These are phyloP conservation scores for Chaetura pelagica DNA, from an alignment of 2,113 vertebrate species.

Conservation along the genomic window DNA sequence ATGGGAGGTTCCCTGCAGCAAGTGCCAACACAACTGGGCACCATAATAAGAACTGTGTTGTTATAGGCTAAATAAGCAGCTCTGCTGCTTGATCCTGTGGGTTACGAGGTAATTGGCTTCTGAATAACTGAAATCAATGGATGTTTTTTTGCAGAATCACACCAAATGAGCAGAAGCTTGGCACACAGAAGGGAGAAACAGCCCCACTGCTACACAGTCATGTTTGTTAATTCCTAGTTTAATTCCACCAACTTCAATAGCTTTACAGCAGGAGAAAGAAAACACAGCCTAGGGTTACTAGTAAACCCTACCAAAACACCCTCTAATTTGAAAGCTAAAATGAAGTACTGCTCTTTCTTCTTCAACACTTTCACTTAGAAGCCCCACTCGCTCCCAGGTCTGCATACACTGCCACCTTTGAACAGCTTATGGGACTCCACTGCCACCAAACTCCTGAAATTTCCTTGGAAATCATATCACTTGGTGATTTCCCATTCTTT, in stretches of 20 bases:
- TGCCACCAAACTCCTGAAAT: background rate
- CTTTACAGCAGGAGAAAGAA: background rate
- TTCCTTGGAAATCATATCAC: background rate
- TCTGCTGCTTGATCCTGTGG: slow-evolving; percentile 12
- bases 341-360: background rate
- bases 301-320: background rate
- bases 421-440: background rate
- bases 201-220: background rate
- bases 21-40: background rate
- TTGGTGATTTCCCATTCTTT: background rate
- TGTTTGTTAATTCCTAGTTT: slow-evolving; percentile 19
- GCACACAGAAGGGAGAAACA: slow-evolving; percentile 7
- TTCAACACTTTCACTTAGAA: background rate
- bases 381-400: background rate
- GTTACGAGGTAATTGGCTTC: slow-evolving; percentile 40
- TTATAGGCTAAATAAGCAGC: background rate
- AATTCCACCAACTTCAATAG: slow-evolving; percentile 13
- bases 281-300: background rate
- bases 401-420: background rate
- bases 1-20: background rate
- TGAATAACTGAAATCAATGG: slow-evolving; percentile 46
- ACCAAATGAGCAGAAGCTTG: slow-evolving; percentile 21
- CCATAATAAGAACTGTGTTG: background rate
- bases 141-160: slow-evolving; percentile 24
- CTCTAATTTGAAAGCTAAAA: slow-evolving; percentile 16